Conservation (phyloP, 2,888 invertebrate genomes). For the Philopedon plagiatum region DNA sequence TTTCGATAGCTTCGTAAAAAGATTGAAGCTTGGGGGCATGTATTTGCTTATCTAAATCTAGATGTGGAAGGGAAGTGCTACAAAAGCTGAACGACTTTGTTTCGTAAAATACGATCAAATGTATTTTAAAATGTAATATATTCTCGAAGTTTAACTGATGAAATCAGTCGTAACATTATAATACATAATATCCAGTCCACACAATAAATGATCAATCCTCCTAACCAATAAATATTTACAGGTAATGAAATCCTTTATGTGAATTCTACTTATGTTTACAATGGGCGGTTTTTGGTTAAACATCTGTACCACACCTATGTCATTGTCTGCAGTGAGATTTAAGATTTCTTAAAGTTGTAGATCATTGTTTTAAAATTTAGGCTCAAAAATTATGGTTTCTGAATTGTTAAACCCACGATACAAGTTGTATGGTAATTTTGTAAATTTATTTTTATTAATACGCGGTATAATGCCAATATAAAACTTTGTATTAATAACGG, state of each 20-base stretch:
- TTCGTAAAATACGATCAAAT: too few species aligned
- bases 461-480: too few species aligned
- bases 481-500: too few species aligned
- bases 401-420: constrained; percentile 22
- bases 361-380: constrained; percentile 35
- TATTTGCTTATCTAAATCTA: too few species aligned
- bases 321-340: constrained; percentile 17
- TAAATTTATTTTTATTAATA: not conserved
- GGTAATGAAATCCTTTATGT: constrained; percentile 4
- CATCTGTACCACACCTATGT: not conserved
- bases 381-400: constrained; percentile 23
- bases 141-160: not conserved
- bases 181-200: not conserved
- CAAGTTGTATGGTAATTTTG: not conserved
- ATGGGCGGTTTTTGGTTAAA: not conserved
- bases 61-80: too few species aligned
- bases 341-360: constrained; percentile 12
- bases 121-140: too few species aligned
- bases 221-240: constrained; percentile 8
- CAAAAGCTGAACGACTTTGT: too few species aligned
- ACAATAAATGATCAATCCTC: constrained; percentile 4
- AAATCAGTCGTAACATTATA: not conserved
- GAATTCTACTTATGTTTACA: constrained; percentile 15
- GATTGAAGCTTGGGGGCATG: too few species aligned
- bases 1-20: too few species aligned